phyloP scores from a whole-genome alignment of 2,888 invertebrate species.

The Dasysyrphus albostriatus region DNA sequence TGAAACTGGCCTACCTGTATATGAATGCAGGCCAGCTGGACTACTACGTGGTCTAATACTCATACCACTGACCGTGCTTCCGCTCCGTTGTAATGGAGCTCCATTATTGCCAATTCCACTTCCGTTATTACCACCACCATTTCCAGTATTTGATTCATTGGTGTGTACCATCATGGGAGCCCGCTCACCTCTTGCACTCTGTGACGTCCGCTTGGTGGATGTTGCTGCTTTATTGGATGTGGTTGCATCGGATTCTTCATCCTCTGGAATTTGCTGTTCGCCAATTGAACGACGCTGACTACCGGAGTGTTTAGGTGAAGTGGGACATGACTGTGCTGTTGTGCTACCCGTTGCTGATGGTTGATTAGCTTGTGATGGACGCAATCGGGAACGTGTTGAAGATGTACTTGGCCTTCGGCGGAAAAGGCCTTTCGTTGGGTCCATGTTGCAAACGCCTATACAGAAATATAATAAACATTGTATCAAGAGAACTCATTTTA shows the following conservation, averaged over 20 bases:
- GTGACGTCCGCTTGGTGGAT: constrained; percentile 49
- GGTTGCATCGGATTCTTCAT: constrained; percentile 79
- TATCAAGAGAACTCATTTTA: neutral
- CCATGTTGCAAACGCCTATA: constrained; percentile 83
- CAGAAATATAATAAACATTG: neutral
- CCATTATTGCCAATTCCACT: constrained; percentile 61
- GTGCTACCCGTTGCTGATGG: constrained; percentile 71
- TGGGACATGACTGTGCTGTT: constrained; percentile 83
- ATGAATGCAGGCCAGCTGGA: constrained; percentile 91
- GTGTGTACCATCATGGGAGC: neutral
- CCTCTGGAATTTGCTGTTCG: constrained; percentile 82
- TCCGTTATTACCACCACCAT: constrained; percentile 37
- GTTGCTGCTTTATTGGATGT: constrained; percentile 49
- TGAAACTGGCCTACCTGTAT: constrained; percentile 85
- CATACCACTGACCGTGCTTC: constrained; percentile 83
- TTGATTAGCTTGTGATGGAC: constrained; percentile 78
- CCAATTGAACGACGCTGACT: constrained; percentile 82
- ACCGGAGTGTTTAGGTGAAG: constrained; percentile 82
- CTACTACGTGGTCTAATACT: constrained; percentile 89
- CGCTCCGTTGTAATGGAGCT: constrained; percentile 80
- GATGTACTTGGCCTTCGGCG: constrained; percentile 83
- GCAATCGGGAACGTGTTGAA: constrained; percentile 81
- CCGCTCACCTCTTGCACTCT: constrained; percentile 63
- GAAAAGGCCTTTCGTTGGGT: constrained; percentile 83
- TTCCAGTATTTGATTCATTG: constrained; percentile 77